Base-by-base conservation (phyloP, 2,113 vertebrate species). In the Sakesphorus luctuosus region DNA sequence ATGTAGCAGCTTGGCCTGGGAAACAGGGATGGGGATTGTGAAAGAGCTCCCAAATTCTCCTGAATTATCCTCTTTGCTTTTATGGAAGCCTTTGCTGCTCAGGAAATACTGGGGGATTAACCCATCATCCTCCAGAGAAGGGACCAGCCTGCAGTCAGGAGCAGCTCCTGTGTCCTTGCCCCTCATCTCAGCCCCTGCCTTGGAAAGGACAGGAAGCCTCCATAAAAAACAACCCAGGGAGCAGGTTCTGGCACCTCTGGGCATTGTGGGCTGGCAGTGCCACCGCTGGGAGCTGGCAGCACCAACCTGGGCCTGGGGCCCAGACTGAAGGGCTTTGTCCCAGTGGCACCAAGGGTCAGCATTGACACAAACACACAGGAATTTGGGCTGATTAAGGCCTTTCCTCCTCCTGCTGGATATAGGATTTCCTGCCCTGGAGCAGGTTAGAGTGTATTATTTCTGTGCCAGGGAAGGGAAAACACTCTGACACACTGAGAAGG, bases 341-440 rank as follows among this genome's bases (percentile, higher is more conserved):
- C 49, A 69, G 40, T 8, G 75, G 86, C 88, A 86, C 65, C 1
- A 0, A 94, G 86, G 94, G 93, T 94, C 96, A 97, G 86, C 31
- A 84, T 31, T 82, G 96, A 94, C 93, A 96, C 55, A 94, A 96
- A 96, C 96, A 93, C 90, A 94, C 95, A 72, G 96, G 94, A 97
- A 95, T 97, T 95, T 95, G 77, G 33, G 78, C 94, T 95, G 90
- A 97, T 96, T 96, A 96, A 90, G 95, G 90, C 88, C 77, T 69
- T 96, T 96, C 94, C 94, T 96, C 88, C 88, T 83, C 1, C 0
- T 0, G 1, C 80, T 94, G 86, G 69, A 92, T 95, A 95, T 96
- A 93, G 90, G 86, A 93, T 96, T 96, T 96, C 95, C 93, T 95
- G 92, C 65, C 23, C 90, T 65, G 92, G 74, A 88, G 61, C 75